Evolutionary conservation across 1,140 invertebrate species (phyloP), one percentile per base, ranked within the genome.

Genomic region (Ceratosolen solmsi): DNA sequence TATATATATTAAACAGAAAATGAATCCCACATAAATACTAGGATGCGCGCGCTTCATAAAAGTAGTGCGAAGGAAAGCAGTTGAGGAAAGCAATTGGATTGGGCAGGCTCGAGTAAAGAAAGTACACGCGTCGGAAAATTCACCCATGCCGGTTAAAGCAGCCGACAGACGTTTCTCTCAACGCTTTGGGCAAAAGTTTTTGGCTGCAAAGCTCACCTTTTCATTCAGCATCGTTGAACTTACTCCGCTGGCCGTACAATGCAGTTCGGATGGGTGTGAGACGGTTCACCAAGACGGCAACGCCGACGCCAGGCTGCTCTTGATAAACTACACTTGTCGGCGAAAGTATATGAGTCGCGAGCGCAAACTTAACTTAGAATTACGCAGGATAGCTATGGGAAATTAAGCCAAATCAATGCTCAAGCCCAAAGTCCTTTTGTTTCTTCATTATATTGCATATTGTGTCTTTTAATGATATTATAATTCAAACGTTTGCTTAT

Each of bases 301-400:
- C 25, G 22, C 17, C 70, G 41, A 72, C 41, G n/a, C 38, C 22
- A 63, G 1, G 3, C 17, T 49, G 0, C 41, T 15, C 46, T 72
- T 72, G 70, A 72, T 51, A 72, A 72, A 72, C 41, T 72, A 41
- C 41, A 30, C 7, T 27, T 11, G 1, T 27, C 25, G 70, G n/a
- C 1, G 15, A 72, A 71, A 70, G 36, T 5, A 46, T 46, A 46
- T 36, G 7, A 63, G 65, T 25, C 4, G 63, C 63, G 17, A 38
- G 33, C 36, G 65, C 36, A 41, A n/a, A n/a, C n/a, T n/a, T n/a
- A 41, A 36, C 11, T 65, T 36, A 5, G 17, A 68, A 38, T 68
- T 65, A 36, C 33, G 13, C 13, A 30, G 27, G 13, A 30, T 60
- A 15, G 25, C 25, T 1, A 68, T 68, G 41, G 20, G 46, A 51